Percentiles rank a stretch among this genome's conserved stretches.
These are phyloP conservation scores for Lumbricus terrestris DNA, from an alignment of 2,888 invertebrate genomes.

Conservation along the genomic window DNA sequence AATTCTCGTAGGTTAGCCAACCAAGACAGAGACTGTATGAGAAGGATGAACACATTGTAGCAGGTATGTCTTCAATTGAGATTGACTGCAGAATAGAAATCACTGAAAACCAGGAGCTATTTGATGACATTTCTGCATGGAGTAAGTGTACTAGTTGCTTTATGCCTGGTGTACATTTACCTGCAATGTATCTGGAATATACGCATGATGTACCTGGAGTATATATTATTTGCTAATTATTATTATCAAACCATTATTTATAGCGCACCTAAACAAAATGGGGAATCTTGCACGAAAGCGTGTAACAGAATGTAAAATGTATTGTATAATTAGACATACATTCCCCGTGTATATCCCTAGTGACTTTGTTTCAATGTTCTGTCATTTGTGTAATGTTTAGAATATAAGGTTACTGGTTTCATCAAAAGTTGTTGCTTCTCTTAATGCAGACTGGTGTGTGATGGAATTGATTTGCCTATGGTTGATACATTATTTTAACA, in stretches of 20 bases:
- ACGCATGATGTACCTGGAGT: background rate
- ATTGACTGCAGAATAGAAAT: background rate
- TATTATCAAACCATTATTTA: too few species aligned
- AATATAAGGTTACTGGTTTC: background rate
- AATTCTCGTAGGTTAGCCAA: background rate
- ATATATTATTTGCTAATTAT: too few species aligned
- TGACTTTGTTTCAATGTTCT: background rate
- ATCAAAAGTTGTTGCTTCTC: background rate
- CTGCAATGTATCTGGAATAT: background rate
- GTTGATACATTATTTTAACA: background rate
- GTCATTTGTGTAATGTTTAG: background rate
- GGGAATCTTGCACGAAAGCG: too few species aligned
- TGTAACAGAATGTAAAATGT: background rate
- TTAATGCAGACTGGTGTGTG: background rate
- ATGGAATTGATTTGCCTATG: background rate
- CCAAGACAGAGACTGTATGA: background rate
- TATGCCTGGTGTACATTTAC: background rate
- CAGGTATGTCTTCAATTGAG: background rate
- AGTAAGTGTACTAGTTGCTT: background rate
- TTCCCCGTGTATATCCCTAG: background rate
- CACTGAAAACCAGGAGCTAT: background rate
- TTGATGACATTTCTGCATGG: background rate
- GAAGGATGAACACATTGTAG: background rate
- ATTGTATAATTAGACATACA: background rate
- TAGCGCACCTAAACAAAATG: too few species aligned